These are phyloP conservation scores for Dendrophyllia cribrosa DNA, from an alignment of 64 coral and sea anemone species.

Conservation along the genomic window DNA sequence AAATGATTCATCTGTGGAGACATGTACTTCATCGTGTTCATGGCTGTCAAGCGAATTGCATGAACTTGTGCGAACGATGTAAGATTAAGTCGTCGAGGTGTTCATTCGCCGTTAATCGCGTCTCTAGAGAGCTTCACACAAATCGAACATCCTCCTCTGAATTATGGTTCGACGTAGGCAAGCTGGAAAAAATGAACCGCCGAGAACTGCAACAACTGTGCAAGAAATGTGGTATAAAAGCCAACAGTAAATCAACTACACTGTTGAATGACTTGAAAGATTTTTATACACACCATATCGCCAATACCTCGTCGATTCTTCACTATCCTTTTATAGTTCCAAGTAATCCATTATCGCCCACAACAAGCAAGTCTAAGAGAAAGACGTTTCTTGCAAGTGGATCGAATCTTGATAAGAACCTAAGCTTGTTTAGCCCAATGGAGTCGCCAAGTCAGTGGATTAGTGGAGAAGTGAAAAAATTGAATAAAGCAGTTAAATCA, in stretches of 20 bases:
- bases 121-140: conserved; percentile 15
- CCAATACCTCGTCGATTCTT: conserved; percentile 72
- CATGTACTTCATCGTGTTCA: not conserved
- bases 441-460: conserved; percentile 41
- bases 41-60: not conserved
- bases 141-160: not conserved
- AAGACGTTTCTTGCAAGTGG: not conserved
- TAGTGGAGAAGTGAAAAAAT: conserved; percentile 40
- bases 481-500: conserved; percentile 14
- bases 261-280: conserved; percentile 62
- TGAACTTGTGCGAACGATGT: not conserved
- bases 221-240: conserved; percentile 83
- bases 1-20: conserved; percentile 26
- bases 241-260: conserved; percentile 60
- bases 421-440: conserved; percentile 32
- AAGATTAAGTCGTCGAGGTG: not conserved
- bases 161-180: conserved; percentile 74
- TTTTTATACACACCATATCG: conserved; percentile 68
- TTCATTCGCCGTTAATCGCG: not conserved
- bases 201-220: conserved; percentile 84
- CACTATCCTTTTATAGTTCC: conserved; percentile 71
- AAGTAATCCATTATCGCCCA: not conserved
- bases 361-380: not conserved
- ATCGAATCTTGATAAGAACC: conserved; percentile 12
- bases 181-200: conserved; percentile 60